A percentile compares a stretch with the other conserved stretches of the same genome.
These are phyloP conservation scores for Pangasianodon gigas DNA, from an alignment of 2,113 vertebrate species.

Conservation along the genomic window DNA sequence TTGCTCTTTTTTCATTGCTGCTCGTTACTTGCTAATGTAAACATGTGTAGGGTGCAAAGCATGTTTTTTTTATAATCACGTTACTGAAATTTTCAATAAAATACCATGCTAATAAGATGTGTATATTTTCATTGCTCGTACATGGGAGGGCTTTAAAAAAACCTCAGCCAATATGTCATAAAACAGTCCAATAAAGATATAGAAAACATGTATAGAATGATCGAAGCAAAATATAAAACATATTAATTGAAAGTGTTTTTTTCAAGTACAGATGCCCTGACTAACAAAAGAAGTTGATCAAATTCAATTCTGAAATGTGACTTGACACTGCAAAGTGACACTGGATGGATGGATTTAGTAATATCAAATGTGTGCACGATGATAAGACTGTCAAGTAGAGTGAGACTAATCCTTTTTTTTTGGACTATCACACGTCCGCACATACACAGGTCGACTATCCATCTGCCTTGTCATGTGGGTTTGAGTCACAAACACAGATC, in stretches of 20 bases:
- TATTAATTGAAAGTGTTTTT: background rate
- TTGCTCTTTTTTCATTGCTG: background rate
- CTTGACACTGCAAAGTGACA: background rate
- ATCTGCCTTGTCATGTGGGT: constrained; percentile 12
- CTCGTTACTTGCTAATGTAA: background rate
- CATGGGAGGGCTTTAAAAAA: too few relatives aligned
- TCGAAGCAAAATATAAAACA: background rate
- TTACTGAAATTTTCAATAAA: background rate
- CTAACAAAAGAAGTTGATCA: background rate
- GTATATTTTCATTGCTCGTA: too few relatives aligned
- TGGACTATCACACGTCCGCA: background rate
- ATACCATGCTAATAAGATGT: background rate
- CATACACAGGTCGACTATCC: constrained; percentile 4
- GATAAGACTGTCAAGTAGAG: constrained; percentile 20
- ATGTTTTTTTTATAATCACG: background rate
- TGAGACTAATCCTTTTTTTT: constrained; percentile 14
- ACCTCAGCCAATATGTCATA: background rate
- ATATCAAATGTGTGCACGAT: constrained; percentile 24
- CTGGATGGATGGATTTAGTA: background rate
- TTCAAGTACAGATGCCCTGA: too few relatives aligned
- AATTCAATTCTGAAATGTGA: constrained; percentile 9
- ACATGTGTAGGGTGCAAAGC: background rate
- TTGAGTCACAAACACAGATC: background rate
- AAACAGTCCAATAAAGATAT: background rate
- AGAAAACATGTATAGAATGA: background rate